Evolutionary conservation across 2,113 vertebrate genomes (phyloP).

Genomic region (Apaloderma vittatum): DNA sequence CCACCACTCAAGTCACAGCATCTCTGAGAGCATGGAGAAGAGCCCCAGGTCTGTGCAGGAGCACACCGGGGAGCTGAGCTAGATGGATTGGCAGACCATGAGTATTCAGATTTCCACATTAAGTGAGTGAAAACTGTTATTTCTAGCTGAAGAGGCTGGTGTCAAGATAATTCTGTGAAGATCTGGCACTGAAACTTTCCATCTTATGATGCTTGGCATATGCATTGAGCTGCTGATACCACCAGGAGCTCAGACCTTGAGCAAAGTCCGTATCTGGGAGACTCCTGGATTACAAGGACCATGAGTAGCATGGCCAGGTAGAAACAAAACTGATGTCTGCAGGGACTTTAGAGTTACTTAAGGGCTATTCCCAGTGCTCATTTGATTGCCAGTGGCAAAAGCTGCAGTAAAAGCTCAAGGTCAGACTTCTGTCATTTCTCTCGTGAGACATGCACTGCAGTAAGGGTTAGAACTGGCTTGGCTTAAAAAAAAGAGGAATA

Average conservation of each 20-base stretch:
- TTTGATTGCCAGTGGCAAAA: too few relatives aligned
- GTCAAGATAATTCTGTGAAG: not conserved
- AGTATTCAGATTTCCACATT: not conserved
- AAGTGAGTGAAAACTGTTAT: not conserved
- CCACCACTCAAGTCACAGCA: not conserved
- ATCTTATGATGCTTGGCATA: too few relatives aligned
- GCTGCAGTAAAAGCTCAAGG: not conserved
- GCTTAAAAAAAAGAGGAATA: not conserved
- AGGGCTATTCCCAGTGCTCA: not conserved
- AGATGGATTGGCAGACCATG: not conserved
- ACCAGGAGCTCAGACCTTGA: not conserved
- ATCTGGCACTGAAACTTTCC: not conserved
- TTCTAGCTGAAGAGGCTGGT: not conserved
- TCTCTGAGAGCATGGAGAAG: not conserved
- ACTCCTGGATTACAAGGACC: not conserved
- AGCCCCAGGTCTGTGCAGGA: too few relatives aligned
- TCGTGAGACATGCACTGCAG: not conserved
- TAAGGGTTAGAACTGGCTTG: not conserved
- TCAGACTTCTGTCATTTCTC: not conserved
- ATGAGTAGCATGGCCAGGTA: not conserved
- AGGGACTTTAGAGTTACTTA: not conserved
- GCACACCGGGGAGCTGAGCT: rapidly evolving
- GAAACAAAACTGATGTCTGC: not conserved
- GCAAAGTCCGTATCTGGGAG: not conserved
- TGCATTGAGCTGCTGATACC: not conserved